A percentile compares a stretch with the other conserved stretches of the same genome.
These are phyloP conservation scores for Enteromius unitaeniatus DNA, from an alignment of 2,797 vertebrate genomes.

Conservation along the genomic window DNA sequence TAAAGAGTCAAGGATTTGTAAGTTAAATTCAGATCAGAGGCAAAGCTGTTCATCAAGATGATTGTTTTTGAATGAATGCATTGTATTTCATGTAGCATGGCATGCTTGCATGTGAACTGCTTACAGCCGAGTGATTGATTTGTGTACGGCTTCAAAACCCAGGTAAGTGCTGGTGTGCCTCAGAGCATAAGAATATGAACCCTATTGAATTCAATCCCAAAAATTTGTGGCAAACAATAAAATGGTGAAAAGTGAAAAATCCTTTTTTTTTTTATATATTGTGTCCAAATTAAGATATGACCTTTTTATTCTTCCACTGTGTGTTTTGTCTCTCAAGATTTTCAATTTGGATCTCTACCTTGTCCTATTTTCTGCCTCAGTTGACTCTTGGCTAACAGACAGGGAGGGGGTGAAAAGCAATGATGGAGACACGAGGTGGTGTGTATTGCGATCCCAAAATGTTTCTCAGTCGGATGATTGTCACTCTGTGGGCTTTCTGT, in stretches of 20 bases:
- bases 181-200: conserved; percentile 86
- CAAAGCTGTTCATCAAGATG: conserved; percentile 2
- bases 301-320: conserved; percentile 58
- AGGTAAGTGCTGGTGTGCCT: conserved; percentile 79
- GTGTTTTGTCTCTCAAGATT: conserved; percentile 59
- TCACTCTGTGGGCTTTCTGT: conserved; percentile 51
- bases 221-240: conserved; percentile 54
- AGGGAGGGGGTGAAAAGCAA: conserved; percentile 54
- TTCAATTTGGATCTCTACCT: conserved; percentile 63
- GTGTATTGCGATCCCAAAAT: conserved; percentile 54
- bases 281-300: conserved; percentile 59
- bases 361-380: conserved; percentile 63
- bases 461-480: conserved; percentile 57
- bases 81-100: conserved; percentile 57
- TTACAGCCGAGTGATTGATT: conserved; percentile 50
- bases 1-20: background rate
- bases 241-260: conserved; percentile 64
- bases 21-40: background rate
- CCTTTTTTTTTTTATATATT: conserved; percentile 18
- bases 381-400: conserved; percentile 55
- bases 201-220: conserved; percentile 82
- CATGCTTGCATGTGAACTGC: conserved; percentile 60
- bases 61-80: conserved; percentile 26
- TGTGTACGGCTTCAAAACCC: conserved; percentile 70
- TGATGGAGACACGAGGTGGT: conserved; percentile 57